Evolutionary conservation across 1,140 invertebrate genomes (phyloP).

Genomic region (Sarcophaga bullata): DNA sequence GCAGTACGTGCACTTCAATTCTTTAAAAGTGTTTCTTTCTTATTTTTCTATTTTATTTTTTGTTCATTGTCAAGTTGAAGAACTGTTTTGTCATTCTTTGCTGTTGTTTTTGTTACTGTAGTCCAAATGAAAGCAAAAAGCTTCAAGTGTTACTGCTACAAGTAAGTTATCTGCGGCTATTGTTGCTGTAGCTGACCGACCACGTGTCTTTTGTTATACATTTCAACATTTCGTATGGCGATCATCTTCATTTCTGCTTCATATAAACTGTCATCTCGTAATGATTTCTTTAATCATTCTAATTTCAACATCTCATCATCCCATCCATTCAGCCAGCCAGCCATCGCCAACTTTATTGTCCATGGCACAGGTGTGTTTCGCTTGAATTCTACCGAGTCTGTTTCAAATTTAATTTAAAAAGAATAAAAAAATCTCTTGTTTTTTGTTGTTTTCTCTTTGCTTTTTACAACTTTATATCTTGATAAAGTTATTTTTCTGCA

Average conservation of each 20-base stretch:
- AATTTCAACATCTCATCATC: neutral
- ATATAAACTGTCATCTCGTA: slow-evolving; percentile 6
- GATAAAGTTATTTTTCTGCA: slow-evolving; percentile 15
- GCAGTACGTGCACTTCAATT: neutral
- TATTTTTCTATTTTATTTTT: neutral
- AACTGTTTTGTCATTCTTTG: slow-evolving; percentile 36
- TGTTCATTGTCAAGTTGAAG: slow-evolving; percentile 3
- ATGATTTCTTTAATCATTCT: slow-evolving; percentile 37
- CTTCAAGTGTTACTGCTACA: neutral
- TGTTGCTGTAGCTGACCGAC: neutral
- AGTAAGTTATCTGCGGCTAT: no score
- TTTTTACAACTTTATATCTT: neutral
- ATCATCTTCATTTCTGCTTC: neutral
- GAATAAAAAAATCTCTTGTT: neutral
- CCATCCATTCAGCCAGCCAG: neutral
- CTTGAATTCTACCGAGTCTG: neutral
- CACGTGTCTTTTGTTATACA: slow-evolving; percentile 1
- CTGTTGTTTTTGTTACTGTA: neutral
- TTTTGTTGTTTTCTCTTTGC: neutral
- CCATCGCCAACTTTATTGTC: neutral
- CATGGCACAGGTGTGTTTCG: slow-evolving; percentile 32
- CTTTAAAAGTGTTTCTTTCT: neutral
- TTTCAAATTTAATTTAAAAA: neutral
- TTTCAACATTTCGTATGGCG: slow-evolving; percentile 2
- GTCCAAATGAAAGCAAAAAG: neutral